Base-by-base conservation (phyloP, 2,888 invertebrate species). In the Gastracanthus pulcherrimus region DNA sequence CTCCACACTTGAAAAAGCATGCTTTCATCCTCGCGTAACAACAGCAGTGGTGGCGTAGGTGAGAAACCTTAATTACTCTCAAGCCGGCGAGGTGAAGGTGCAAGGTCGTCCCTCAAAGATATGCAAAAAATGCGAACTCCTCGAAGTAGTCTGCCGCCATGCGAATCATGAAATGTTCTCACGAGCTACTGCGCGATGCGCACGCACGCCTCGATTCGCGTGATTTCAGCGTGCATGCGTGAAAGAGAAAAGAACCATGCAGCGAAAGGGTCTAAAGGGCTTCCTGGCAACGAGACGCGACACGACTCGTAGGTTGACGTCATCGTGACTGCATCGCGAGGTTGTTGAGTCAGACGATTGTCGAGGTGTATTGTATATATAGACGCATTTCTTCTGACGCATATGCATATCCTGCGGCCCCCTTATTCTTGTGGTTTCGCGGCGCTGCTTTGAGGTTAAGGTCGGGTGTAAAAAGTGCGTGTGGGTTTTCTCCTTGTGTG, bases 141-240 rank as follows among this genome's bases (percentile, higher is more conserved):
- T n/a, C 11, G 41, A 13, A 41, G 41, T 41, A 41, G 41, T 45
- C 38, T 16, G 3, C 5, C 26, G 34, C 41, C 62, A 36, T 26
- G 36, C 13, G 62, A 31, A 41, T 55, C 58, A 26, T 29, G 69
- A 69, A 69, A 45, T 45, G 75, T 80, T 80, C 80, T 80, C 80
- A 80, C 80, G 80, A 66, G 36, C 34, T 34, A 34, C 55, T 64
- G 74, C 48, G 48, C 36, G 41, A 64, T 64, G 74, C 48, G 48
- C 71, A 38, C 67, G 74, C 67, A 48, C 38, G 26, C 31, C 34
- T 60, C 69, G 45, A 26, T 55, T 79, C 55, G 72, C 72, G 72
- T 79, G 71, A 78, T 71, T 74, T 74, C 64, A 41, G 13, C 36
- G 19, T 26, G 31, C 45, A 16, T 19, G 45, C 36, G 16, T 0